phyloP scores from a whole-genome alignment of 1,140 invertebrate species.

The Proctacanthus coquilletti region DNA sequence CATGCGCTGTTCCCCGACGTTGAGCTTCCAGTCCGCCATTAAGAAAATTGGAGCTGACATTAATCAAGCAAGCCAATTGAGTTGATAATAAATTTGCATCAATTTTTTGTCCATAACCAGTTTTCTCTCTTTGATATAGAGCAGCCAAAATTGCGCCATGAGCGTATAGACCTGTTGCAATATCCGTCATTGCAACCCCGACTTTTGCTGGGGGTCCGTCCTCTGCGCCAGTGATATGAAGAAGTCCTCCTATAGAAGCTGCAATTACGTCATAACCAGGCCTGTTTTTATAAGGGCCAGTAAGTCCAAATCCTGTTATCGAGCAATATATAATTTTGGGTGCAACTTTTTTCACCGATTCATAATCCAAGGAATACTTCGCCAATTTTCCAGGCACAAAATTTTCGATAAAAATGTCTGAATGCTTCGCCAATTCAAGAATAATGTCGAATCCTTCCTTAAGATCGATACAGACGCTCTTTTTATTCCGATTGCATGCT shows the following conservation, averaged over 20 bases:
- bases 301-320: constrained; percentile 78
- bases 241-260: constrained; percentile 75
- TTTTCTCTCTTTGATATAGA: constrained; percentile 57
- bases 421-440: constrained; percentile 51
- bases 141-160: constrained; percentile 93
- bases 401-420: constrained; percentile 89
- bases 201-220: constrained; percentile 78
- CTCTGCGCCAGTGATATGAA: constrained; percentile 76
- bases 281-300: constrained; percentile 68
- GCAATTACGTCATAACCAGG: constrained; percentile 95
- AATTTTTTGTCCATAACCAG: constrained; percentile 78
- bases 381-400: constrained; percentile 82
- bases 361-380: constrained; percentile 63
- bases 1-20: constrained; percentile 80
- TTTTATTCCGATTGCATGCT: constrained; percentile 87
- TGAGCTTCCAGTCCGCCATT: constrained; percentile 65
- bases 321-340: constrained; percentile 86
- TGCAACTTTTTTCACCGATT: constrained; percentile 50
- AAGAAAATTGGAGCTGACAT: constrained; percentile 80
- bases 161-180: constrained; percentile 85
- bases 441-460: constrained; percentile 64
- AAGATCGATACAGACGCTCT: constrained; percentile 80
- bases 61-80: constrained; percentile 76
- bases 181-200: constrained; percentile 85
- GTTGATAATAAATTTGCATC: constrained; percentile 89